A percentile compares a stretch with the other conserved stretches of the same genome.
These are phyloP conservation scores for Lithobates pipiens DNA, from an alignment of 2,797 vertebrate species.

Conservation along the genomic window DNA sequence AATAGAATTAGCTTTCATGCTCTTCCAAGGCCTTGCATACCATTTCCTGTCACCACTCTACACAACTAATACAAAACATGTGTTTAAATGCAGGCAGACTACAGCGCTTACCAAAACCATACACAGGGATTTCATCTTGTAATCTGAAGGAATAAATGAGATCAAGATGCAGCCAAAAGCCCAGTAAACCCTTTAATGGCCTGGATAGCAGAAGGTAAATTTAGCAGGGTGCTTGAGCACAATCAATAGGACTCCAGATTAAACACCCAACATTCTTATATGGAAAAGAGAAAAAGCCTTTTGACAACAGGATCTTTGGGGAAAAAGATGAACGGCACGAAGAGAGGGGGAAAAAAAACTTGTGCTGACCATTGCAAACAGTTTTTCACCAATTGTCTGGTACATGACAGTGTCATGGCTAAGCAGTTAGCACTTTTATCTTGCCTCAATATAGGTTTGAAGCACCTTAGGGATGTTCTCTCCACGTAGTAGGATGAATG, in stretches of 20 bases:
- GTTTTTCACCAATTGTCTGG: too few relatives aligned
- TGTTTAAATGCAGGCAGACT: slow-evolving; percentile 75
- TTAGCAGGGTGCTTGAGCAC: background rate
- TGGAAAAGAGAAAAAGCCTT: background rate
- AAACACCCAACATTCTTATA: background rate
- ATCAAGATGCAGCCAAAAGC: slow-evolving; percentile 73
- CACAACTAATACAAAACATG: slow-evolving; percentile 85
- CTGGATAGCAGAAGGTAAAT: background rate
- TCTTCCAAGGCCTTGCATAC: slow-evolving; percentile 80
- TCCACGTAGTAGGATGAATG: too few relatives aligned
- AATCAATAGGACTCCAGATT: background rate
- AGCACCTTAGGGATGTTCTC: too few relatives aligned
- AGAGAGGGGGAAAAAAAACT: too few relatives aligned
- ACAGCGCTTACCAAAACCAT: slow-evolving; percentile 72
- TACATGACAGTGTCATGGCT: too few relatives aligned
- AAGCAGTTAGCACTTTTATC: too few relatives aligned
- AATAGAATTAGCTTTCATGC: slow-evolving; percentile 83
- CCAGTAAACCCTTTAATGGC: slow-evolving; percentile 62
- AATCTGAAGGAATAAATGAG: slow-evolving; percentile 72
- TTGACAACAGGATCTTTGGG: too few relatives aligned
- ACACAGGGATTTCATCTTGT: slow-evolving; percentile 76
- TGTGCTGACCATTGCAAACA: too few relatives aligned
- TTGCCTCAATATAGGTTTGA: too few relatives aligned
- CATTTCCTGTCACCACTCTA: slow-evolving; percentile 84
- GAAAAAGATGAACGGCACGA: too few relatives aligned